Evolutionary conservation across 2,888 invertebrate species (phyloP), one percentile per base, ranked within the genome.

Genomic region (Masnerella sp.): DNA sequence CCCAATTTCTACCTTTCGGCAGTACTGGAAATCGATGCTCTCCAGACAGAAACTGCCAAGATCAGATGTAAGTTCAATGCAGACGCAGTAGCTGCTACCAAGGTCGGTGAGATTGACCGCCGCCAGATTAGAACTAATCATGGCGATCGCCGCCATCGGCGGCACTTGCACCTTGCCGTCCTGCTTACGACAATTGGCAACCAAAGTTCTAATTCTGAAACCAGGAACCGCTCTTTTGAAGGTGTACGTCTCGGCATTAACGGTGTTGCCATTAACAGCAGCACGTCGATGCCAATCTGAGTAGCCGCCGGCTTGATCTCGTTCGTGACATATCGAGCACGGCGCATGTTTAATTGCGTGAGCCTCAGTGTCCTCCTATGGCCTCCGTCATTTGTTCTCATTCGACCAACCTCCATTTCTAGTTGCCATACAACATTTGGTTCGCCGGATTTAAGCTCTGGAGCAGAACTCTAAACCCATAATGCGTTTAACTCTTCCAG

Each of bases 211-310:
- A 12, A 20, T n/a, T 0, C 32, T 18, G 5, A 47, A 22, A 1
- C 45, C 32, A 3, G 51, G 18, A 22, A 52, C 14, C 9, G 0
- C 34, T 8, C 9, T 20, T n/a, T n/a, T 25, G 9, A 18, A 52
- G 15, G 51, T 12, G 14, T 71, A 71, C 0, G 67, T 62, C 8
- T 67, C 71, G n/a, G n/a, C n/a, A n/a, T n/a, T n/a, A n/a, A n/a
- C n/a, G n/a, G n/a, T n/a, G n/a, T n/a, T n/a, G n/a, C n/a, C 17
- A 67, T 54, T 1, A 67, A 15, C 0, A 70, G 47, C 9, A 70
- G 15, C 0, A 59, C 25, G 7, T 64, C 69, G 4, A 38, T n/a
- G 0, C 28, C 8, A 0, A 8, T 11, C 11, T 11, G 25, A 1
- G 11, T 11, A 0, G 36, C 11, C 3, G 4, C 1, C 11, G 15